phyloP scores from a whole-genome alignment of 2,888 invertebrate genomes.

The Tromatobia lineatoria region DNA sequence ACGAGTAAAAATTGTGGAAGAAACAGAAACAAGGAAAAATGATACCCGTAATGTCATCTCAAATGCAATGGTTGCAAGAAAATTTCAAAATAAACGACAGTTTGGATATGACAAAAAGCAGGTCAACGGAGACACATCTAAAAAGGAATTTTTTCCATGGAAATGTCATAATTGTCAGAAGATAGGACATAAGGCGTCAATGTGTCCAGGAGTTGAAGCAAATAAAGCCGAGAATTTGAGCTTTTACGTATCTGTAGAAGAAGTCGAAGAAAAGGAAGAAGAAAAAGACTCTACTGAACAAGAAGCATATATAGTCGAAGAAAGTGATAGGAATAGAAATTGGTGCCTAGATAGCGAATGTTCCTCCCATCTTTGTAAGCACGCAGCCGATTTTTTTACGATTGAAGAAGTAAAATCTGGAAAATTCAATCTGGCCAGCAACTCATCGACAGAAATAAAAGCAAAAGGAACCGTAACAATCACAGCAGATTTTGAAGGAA shows the following conservation, averaged over 20 bases:
- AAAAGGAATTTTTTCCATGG: not conserved
- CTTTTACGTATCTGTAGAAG: not conserved
- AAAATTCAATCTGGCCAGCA: slow-evolving; percentile 23
- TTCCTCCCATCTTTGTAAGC: slow-evolving; percentile 1
- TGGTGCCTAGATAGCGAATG: slow-evolving; percentile 11
- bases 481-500: not conserved
- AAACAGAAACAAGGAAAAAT: slow-evolving; percentile 14
- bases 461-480: slow-evolving; percentile 6
- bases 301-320: not conserved
- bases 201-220: slow-evolving; percentile 4
- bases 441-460: slow-evolving; percentile 18
- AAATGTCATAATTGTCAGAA: slow-evolving; percentile 41
- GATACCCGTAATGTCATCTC: slow-evolving; percentile 10
- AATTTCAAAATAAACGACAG: not conserved
- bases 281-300: not conserved
- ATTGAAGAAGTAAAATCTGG: not conserved
- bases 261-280: no score
- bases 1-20: slow-evolving; percentile 17
- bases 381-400: not conserved
- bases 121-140: not conserved
- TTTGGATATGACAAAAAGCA: not conserved
- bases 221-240: slow-evolving; percentile 24
- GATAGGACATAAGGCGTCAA: slow-evolving; percentile 40
- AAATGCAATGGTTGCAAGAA: slow-evolving; percentile 31
- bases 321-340: not conserved